phyloP scores from a whole-genome alignment of 2,888 invertebrate species.

The Tipula helvola region DNA sequence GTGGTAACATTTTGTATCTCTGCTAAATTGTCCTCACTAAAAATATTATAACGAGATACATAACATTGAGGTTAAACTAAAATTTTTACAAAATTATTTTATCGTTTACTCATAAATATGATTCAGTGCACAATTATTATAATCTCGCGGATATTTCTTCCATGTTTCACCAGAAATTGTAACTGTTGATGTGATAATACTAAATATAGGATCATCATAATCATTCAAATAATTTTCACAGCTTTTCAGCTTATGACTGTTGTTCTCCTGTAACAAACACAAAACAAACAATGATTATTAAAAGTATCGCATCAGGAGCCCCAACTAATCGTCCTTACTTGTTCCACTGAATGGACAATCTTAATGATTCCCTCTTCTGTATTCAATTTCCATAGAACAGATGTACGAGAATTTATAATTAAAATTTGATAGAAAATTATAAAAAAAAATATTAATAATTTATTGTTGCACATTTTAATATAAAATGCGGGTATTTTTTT shows the following conservation, averaged over 20 bases:
- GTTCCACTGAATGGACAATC: conserved; percentile 28
- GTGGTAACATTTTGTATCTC: not conserved
- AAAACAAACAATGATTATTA: not conserved
- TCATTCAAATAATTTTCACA: conserved; percentile 14
- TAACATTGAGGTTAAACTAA: not conserved
- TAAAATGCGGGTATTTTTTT: not conserved
- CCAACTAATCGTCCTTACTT: not conserved
- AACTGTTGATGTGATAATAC: conserved; percentile 61
- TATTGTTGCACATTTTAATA: conserved; percentile 6
- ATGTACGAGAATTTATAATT: conserved; percentile 64
- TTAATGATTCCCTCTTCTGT: conserved; percentile 62
- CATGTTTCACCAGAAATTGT: conserved; percentile 25
- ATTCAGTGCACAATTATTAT: not conserved
- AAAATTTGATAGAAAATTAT: conserved; percentile 28
- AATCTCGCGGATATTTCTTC: conserved; percentile 8
- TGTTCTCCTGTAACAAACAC: conserved; percentile 15
- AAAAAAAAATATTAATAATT: conserved; percentile 15
- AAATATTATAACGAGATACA: conserved; percentile 1
- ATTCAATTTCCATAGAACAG: conserved; percentile 72
- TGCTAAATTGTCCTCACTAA: not conserved
- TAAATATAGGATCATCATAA: conserved; percentile 58
- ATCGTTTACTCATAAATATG: conserved; percentile 9
- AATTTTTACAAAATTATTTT: not conserved
- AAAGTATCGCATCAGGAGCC: no score
- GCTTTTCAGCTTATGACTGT: not conserved